A percentile compares a stretch with the other conserved stretches of the same genome.
Evolutionary conservation across 2,113 vertebrate genomes (phyloP).

Genomic region (Anas platyrhynchos): DNA sequence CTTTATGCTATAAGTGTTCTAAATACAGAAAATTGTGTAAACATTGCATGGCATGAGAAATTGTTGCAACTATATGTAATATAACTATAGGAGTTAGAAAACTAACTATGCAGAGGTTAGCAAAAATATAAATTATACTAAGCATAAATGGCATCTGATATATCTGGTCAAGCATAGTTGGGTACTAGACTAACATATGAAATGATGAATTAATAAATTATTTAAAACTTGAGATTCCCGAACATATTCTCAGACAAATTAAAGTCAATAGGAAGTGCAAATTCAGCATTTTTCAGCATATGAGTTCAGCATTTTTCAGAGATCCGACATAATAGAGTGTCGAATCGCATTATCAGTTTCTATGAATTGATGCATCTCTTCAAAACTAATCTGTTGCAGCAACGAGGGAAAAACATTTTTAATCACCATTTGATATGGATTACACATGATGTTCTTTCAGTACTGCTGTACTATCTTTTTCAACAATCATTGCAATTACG

Average conservation of each 20-base stretch:
- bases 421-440: neutral
- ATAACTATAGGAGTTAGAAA: neutral
- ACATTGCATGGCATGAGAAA: neutral
- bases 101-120: neutral
- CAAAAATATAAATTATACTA: neutral
- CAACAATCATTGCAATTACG: neutral
- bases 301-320: neutral
- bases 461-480: neutral
- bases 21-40: neutral
- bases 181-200: neutral
- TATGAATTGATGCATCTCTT: neutral
- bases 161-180: neutral
- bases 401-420: neutral
- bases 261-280: neutral
- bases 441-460: neutral
- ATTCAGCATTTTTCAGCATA: neutral
- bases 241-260: neutral
- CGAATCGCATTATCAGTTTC: neutral
- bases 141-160: neutral
- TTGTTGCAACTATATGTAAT: fast-evolving
- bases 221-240: neutral
- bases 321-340: neutral
- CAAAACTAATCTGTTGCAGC: neutral
- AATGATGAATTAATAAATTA: neutral
- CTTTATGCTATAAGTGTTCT: neutral